Percentiles rank a stretch among this genome's conserved stretches.
These are phyloP conservation scores for Acromyrmex echinatior DNA, from an alignment of 1,140 invertebrate genomes.

Conservation along the genomic window DNA sequence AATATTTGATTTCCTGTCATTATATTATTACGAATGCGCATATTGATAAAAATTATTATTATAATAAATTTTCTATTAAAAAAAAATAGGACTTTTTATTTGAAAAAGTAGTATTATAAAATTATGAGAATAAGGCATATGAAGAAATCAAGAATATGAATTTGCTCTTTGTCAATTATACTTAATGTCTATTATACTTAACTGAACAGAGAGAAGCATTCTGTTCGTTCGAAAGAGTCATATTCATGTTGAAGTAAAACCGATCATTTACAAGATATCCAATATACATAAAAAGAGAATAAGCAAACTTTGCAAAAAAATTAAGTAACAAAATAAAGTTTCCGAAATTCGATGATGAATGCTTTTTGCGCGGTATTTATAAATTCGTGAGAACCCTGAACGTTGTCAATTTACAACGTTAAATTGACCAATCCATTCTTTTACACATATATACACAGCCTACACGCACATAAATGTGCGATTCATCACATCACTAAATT, in stretches of 20 bases:
- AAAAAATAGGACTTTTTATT: background rate
- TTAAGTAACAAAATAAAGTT: background rate
- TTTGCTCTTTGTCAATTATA: background rate
- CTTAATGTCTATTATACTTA: background rate
- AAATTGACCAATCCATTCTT: background rate
- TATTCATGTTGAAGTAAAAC: background rate
- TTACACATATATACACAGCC: background rate
- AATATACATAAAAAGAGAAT: constrained; percentile 9
- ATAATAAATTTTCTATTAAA: background rate
- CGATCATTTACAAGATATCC: background rate
- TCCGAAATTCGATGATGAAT: constrained; percentile 31
- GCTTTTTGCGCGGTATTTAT: background rate
- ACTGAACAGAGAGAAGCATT: background rate
- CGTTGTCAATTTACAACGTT: background rate
- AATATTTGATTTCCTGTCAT: constrained; percentile 11
- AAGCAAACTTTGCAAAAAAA: background rate
- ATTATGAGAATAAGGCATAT: background rate
- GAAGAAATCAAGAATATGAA: background rate
- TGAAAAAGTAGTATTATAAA: background rate
- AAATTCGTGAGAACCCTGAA: background rate
- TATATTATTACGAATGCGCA: background rate
- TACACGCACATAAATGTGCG: background rate
- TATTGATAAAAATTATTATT: background rate
- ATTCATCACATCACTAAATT: background rate
- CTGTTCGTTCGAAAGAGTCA: background rate